A percentile compares a stretch with the other conserved stretches of the same genome.
These are phyloP conservation scores for Cheirogaleus major DNA, from an alignment of 2,797 vertebrate species.

Conservation along the genomic window DNA sequence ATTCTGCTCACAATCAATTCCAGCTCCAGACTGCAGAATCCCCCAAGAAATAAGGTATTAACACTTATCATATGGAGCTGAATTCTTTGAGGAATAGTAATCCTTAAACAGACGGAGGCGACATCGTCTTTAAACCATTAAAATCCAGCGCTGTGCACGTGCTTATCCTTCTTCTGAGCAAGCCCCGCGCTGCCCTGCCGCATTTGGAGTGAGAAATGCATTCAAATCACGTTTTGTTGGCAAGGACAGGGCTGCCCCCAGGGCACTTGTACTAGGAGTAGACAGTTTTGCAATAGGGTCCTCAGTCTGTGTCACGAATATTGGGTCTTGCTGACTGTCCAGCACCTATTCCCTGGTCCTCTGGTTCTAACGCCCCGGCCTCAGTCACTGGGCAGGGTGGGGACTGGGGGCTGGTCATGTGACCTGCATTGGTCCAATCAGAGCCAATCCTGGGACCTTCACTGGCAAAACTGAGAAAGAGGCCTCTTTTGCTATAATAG, in stretches of 20 bases:
- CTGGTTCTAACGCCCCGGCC: neutral
- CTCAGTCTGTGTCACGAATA: accelerated
- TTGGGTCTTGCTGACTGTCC: neutral
- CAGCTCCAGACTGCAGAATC: constrained; percentile 76
- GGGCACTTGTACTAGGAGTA: neutral
- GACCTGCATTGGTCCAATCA: neutral
- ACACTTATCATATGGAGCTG: constrained; percentile 75
- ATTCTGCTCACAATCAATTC: constrained; percentile 82
- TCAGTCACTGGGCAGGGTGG: neutral
- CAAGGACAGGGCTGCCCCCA: neutral
- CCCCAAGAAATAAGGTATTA: constrained; percentile 80
- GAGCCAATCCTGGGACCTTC: neutral
- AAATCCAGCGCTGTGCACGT: accelerated
- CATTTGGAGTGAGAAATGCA: neutral
- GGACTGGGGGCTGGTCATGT: neutral
- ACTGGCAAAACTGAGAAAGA: neutral
- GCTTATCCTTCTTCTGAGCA: neutral
- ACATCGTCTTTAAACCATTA: constrained; percentile 23
- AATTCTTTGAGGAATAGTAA: constrained; percentile 79
- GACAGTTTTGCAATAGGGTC: neutral
- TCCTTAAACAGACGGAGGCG: constrained; percentile 72
- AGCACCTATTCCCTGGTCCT: no score
- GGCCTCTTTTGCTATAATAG: neutral
- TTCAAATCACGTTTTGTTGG: neutral
- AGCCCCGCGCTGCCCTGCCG: neutral